A percentile compares a stretch with the other conserved stretches of the same genome.
Evolutionary conservation across 2,888 invertebrate genomes (phyloP).

Genomic region (Lasioglossum morio): DNA sequence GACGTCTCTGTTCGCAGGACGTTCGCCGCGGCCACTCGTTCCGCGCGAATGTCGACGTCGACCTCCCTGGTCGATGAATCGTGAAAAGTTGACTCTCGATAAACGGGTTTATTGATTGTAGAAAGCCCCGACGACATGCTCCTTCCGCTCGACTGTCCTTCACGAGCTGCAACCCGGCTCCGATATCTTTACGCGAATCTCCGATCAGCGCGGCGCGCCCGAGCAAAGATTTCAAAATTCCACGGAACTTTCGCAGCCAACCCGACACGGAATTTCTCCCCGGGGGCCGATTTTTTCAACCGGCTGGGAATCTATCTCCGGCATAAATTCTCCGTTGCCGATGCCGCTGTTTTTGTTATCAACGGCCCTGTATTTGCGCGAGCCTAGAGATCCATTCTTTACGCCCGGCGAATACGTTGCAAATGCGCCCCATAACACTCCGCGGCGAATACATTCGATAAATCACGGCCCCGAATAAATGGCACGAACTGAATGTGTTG

Average conservation of each 20-base stretch:
- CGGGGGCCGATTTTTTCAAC: constrained; percentile 31
- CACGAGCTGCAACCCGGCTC: constrained; percentile 28
- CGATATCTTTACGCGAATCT: constrained; percentile 66
- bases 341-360: constrained; percentile 37
- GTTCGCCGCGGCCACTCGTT: constrained; percentile 53
- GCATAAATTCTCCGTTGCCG: constrained; percentile 38
- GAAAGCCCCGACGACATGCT: constrained; percentile 65
- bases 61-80: constrained; percentile 44
- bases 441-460: not conserved
- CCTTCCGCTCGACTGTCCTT: constrained; percentile 51
- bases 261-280: constrained; percentile 38
- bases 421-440: not conserved
- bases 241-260: constrained; percentile 54
- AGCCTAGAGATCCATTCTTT: constrained; percentile 30
- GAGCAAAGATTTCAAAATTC: constrained; percentile 58
- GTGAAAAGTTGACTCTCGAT: constrained; percentile 56
- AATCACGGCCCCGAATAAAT: not conserved
- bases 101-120: constrained; percentile 74
- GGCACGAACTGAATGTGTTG: not conserved
- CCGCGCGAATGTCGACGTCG: constrained; percentile 25
- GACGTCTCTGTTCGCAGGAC: not conserved
- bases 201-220: constrained; percentile 27
- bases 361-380: constrained; percentile 10
- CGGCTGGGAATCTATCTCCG: constrained; percentile 38
- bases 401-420: constrained; percentile 17